phyloP scores from a whole-genome alignment of 1,140 invertebrate genomes.

The Drosophila seguyi region DNA sequence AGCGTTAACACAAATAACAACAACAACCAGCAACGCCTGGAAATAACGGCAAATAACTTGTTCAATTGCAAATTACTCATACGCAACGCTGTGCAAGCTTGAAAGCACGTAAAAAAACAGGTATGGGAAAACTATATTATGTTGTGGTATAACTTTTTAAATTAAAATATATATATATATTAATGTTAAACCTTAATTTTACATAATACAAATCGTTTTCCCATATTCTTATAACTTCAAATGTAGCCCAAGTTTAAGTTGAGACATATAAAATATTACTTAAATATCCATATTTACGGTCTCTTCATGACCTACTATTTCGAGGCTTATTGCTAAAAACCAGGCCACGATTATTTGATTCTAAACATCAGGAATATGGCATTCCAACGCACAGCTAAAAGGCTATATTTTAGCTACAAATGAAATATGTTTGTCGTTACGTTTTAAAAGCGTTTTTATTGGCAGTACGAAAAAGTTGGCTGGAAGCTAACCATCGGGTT shows the following conservation, averaged over 20 bases:
- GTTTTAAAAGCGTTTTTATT: slow-evolving; percentile 1
- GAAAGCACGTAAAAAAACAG: not conserved
- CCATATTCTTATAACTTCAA: no score
- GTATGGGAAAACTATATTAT: not conserved
- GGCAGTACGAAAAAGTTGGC: slow-evolving; percentile 9
- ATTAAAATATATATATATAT: not conserved
- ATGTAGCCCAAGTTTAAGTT: not conserved
- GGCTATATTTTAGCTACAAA: not conserved
- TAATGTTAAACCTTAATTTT: not conserved
- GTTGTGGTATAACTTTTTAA: not conserved
- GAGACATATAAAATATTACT: not conserved
- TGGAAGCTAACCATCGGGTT: slow-evolving; percentile 24
- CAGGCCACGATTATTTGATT: not conserved
- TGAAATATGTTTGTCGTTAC: slow-evolving; percentile 2
- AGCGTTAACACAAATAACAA: slow-evolving; percentile 24
- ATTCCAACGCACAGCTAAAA: slow-evolving; percentile 3
- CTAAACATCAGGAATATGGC: not conserved
- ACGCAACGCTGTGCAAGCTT: slow-evolving; percentile 43
- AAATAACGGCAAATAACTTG: slow-evolving; percentile 28
- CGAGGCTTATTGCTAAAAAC: not conserved
- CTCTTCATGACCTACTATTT: not conserved
- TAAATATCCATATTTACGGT: not conserved
- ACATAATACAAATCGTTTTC: not conserved
- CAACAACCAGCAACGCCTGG: not conserved
- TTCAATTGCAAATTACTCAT: slow-evolving; percentile 59